Conservation (phyloP, 2,888 invertebrate species). For the Cactoblastis cactorum region DNA sequence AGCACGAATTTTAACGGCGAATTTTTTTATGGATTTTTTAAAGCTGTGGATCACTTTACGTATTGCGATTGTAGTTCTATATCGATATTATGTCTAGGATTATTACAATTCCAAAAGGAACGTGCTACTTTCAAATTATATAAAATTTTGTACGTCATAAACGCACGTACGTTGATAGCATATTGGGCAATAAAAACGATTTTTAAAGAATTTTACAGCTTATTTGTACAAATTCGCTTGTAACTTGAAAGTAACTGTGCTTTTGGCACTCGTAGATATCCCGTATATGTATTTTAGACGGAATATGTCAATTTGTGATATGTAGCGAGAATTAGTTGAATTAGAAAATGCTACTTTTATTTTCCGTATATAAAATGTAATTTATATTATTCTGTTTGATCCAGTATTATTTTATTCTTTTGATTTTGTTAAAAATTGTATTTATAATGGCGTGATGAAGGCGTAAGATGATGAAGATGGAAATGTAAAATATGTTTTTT, state of each 20-base stretch:
- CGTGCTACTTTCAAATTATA: neutral
- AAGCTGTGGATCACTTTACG: conserved; percentile 13
- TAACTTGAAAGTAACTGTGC: neutral
- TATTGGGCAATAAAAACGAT: no score
- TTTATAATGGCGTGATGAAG: no score
- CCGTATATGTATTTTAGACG: conserved; percentile 5
- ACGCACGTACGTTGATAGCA: no score
- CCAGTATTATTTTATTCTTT: neutral
- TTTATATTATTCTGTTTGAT: neutral
- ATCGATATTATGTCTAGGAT: neutral
- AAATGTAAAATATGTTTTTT: no score
- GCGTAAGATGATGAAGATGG: no score
- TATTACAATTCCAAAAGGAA: conserved; percentile 1
- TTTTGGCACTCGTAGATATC: conserved; percentile 10
- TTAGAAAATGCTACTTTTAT: neutral
- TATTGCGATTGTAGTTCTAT: conserved; percentile 13
- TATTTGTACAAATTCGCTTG: neutral
- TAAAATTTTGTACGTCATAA: no score
- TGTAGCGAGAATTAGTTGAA: conserved; percentile 9
- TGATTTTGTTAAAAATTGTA: neutral
- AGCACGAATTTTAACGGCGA: conserved; percentile 2
- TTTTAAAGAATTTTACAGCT: no score
- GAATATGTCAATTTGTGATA: conserved; percentile 11
- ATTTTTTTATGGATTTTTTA: conserved; percentile 9
- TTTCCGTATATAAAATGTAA: neutral